These are phyloP conservation scores for Musca domestica DNA, from an alignment of 1,140 invertebrate species.

Conservation along the genomic window DNA sequence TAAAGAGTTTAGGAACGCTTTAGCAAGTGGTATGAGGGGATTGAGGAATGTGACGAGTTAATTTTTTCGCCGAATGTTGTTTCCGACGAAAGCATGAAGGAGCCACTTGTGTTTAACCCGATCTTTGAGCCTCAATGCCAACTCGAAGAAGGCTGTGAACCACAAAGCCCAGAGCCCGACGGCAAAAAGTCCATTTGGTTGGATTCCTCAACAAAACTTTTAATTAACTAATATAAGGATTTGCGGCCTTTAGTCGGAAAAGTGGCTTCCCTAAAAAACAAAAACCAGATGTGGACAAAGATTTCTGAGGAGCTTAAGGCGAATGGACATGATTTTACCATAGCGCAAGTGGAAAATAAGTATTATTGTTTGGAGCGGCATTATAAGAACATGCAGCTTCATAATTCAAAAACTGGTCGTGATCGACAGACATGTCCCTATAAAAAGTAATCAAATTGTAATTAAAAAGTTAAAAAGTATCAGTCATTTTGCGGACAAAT, in stretches of 20 bases:
- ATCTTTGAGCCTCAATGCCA: too few relatives aligned
- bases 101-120: too few relatives aligned
- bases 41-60: too few relatives aligned
- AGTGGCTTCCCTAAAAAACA: neutral
- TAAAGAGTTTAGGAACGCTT: too few relatives aligned
- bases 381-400: neutral
- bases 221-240: neutral
- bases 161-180: too few relatives aligned
- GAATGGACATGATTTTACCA: neutral
- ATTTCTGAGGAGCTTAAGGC: neutral
- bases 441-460: neutral
- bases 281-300: neutral
- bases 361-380: neutral
- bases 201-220: neutral
- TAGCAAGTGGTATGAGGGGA: too few relatives aligned
- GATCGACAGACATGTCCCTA: neutral
- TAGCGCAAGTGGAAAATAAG: neutral
- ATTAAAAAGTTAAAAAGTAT: too few relatives aligned
- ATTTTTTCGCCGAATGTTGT: too few relatives aligned
- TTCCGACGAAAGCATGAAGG: too few relatives aligned
- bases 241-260: neutral
- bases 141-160: too few relatives aligned
- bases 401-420: neutral
- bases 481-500: too few relatives aligned
- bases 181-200: neutral